These are phyloP conservation scores for Cheilosia variabilis DNA, from an alignment of 2,888 invertebrate species.

Conservation along the genomic window DNA sequence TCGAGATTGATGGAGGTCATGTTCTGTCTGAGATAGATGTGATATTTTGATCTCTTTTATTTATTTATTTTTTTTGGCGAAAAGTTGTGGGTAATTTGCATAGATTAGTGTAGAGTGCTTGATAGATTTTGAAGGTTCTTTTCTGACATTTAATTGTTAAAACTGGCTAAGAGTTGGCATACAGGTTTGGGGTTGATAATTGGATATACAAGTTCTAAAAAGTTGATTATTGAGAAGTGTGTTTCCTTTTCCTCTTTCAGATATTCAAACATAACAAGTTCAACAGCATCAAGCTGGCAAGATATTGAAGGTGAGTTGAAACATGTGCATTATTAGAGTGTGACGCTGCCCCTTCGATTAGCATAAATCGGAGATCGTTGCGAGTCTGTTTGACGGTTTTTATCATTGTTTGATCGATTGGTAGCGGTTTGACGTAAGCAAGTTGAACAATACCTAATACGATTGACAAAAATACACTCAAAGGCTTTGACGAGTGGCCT, in stretches of 20 bases:
- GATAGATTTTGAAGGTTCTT: conserved; percentile 14
- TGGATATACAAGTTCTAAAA: neutral
- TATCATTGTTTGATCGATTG: too few species aligned
- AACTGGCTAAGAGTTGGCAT: conserved; percentile 1
- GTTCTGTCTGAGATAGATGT: neutral
- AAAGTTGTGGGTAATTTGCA: conserved; percentile 23
- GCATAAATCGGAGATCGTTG: too few species aligned
- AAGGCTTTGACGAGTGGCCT: too few species aligned
- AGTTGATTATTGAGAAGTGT: conserved; percentile 2
- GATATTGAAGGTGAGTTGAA: conserved; percentile 17
- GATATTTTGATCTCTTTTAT: neutral
- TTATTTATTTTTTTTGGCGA: conserved; percentile 15
- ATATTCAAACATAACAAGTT: neutral
- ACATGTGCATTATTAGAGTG: too few species aligned
- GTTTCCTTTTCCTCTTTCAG: conserved; percentile 21
- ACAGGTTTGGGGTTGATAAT: conserved; percentile 6
- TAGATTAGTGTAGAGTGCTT: conserved; percentile 1
- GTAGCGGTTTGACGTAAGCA: too few species aligned
- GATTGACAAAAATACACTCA: too few species aligned
- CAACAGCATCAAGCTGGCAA: too few species aligned
- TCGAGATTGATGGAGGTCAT: conserved; percentile 39
- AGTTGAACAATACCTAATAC: too few species aligned
- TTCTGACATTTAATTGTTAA: conserved; percentile 1
- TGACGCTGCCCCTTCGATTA: too few species aligned
- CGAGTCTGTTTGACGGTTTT: too few species aligned